Evolutionary conservation across 2,113 vertebrate species (phyloP).

Genomic region (Rhabdornis inornatus): DNA sequence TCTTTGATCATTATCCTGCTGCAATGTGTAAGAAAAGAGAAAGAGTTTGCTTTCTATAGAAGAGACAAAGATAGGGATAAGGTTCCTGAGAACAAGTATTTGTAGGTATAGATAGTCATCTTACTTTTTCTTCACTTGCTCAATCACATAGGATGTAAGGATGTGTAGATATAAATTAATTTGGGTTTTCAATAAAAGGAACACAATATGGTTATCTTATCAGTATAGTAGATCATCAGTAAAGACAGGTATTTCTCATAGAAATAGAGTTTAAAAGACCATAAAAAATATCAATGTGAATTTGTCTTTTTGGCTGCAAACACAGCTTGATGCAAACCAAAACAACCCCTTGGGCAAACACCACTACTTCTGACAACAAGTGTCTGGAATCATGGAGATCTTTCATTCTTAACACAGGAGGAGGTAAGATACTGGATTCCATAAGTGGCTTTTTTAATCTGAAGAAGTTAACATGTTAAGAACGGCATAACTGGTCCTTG

Average conservation of each 20-base stretch:
- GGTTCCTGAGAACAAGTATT: background rate
- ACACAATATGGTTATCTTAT: background rate
- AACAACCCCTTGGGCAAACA: background rate
- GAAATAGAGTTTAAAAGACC: background rate
- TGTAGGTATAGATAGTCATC: background rate
- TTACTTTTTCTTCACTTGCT: background rate
- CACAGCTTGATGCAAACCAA: background rate
- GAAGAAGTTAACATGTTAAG: background rate
- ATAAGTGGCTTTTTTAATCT: background rate
- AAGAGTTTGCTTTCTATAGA: background rate
- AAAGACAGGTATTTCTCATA: background rate
- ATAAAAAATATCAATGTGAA: background rate
- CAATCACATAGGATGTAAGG: background rate
- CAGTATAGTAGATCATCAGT: rapidly evolving
- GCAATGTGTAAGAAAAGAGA: background rate
- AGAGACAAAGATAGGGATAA: background rate
- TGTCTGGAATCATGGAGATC: background rate
- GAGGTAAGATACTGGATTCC: background rate
- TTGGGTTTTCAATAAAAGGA: background rate
- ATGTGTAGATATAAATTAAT: background rate
- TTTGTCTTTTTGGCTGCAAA: background rate
- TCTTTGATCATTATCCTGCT: background rate
- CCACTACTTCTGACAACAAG: background rate
- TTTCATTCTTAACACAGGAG: background rate
- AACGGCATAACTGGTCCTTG: background rate